Percentiles rank a stretch among this genome's conserved stretches.
phyloP scores from a whole-genome alignment of 2,888 invertebrate species.

The Cryptus armator region DNA sequence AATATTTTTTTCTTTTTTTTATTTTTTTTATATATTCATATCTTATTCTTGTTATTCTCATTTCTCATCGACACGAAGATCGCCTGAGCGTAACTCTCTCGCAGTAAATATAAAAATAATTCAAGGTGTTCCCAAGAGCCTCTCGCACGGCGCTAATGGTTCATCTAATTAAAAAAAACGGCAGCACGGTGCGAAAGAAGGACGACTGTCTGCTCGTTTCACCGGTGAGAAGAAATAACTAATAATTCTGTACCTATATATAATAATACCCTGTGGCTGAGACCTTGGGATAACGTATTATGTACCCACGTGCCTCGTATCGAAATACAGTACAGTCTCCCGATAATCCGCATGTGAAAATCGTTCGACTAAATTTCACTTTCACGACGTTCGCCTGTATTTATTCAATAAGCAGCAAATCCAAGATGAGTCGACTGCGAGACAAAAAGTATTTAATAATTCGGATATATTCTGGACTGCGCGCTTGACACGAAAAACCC shows the following conservation, averaged over 20 bases:
- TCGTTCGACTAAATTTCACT: not conserved
- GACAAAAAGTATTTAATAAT: too few species aligned
- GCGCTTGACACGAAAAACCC: too few species aligned
- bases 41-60: slow-evolving; percentile 47
- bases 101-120: slow-evolving; percentile 65
- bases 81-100: slow-evolving; percentile 35
- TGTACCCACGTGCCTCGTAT: not conserved
- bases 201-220: slow-evolving; percentile 43
- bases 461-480: too few species aligned
- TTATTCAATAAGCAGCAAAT: too few species aligned
- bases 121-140: slow-evolving; percentile 68
- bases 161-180: slow-evolving; percentile 67
- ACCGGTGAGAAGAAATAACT: slow-evolving; percentile 42
- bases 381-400: too few species aligned
- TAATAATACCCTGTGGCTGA: not conserved
- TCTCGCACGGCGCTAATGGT: slow-evolving; percentile 68
- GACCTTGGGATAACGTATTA: not conserved
- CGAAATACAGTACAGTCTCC: not conserved
- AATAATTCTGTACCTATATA: slow-evolving; percentile 15
- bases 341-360: not conserved
- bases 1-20: slow-evolving; percentile 36
- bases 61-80: slow-evolving; percentile 62
- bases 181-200: slow-evolving; percentile 45
- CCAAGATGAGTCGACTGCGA: too few species aligned
- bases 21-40: slow-evolving; percentile 9